These are phyloP conservation scores for Epizoanthus rinbou DNA, from an alignment of 92 coral and sea anemone genomes.

Conservation along the genomic window DNA sequence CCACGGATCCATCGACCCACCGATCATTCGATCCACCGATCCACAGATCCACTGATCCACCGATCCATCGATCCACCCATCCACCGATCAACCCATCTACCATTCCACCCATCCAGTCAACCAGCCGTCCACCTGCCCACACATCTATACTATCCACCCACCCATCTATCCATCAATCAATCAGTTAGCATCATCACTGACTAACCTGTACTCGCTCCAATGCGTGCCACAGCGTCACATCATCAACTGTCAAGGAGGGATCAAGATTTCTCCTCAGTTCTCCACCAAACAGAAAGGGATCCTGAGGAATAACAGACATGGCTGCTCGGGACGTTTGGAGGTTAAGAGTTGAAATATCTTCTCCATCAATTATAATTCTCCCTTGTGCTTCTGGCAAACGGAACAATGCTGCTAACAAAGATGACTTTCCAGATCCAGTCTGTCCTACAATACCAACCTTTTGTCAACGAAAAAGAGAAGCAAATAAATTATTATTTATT, in stretches of 20 bases:
- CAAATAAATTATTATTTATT: background rate
- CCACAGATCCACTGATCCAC: too few species aligned
- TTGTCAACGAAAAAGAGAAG: background rate
- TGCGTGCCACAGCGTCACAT: constrained; percentile 27
- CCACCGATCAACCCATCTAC: too few species aligned
- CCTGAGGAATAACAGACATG: constrained; percentile 34
- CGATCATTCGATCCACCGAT: too few species aligned
- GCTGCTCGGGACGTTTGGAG: constrained; percentile 26
- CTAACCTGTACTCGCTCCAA: constrained; percentile 35
- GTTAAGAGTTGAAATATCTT: constrained; percentile 30
- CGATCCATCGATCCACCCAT: too few species aligned
- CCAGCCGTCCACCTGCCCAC: too few species aligned
- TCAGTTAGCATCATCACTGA: too few species aligned
- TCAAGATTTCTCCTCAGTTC: constrained; percentile 35
- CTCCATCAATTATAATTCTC: constrained; percentile 23
- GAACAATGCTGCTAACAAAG: constrained; percentile 22
- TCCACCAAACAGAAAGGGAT: constrained; percentile 30
- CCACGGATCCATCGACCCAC: too few species aligned
- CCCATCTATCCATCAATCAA: too few species aligned
- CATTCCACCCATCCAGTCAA: too few species aligned
- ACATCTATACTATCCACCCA: too few species aligned
- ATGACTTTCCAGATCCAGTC: constrained; percentile 37
- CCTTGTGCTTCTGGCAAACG: constrained; percentile 35
- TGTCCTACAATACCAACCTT: constrained; percentile 40
- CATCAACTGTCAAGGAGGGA: constrained; percentile 4